Conservation (phyloP, 2,797 vertebrate species). For the Cetoscarus ocellatus region DNA sequence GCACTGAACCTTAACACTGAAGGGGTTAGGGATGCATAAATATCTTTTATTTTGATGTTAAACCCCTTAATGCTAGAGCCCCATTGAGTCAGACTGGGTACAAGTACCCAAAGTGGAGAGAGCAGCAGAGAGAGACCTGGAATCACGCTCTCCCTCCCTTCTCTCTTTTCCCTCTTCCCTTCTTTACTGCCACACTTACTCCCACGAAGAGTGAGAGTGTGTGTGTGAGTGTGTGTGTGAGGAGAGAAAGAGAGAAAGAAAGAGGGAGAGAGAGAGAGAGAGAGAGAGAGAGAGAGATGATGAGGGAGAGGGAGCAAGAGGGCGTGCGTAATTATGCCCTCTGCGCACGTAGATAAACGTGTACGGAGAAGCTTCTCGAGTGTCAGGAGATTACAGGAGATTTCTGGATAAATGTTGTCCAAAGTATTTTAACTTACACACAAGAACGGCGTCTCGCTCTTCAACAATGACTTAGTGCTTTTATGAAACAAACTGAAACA, state of each 20-base stretch:
- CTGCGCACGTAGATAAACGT: conserved; percentile 41
- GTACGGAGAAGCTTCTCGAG: conserved; percentile 29
- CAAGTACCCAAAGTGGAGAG: conserved; percentile 82
- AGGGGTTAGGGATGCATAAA: conserved; percentile 75
- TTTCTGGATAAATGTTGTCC: background rate
- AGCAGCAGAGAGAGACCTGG: conserved; percentile 83
- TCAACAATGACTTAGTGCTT: background rate
- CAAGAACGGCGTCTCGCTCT: conserved; percentile 35
- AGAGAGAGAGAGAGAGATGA: conserved; percentile 41
- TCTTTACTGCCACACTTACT: conserved; percentile 85
- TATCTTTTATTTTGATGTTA: conserved; percentile 75
- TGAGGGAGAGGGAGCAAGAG: conserved; percentile 57
- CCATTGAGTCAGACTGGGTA: conserved; percentile 83
- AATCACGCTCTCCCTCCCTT: conserved; percentile 77
- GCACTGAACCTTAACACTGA: conserved; percentile 70
- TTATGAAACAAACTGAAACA: background rate
- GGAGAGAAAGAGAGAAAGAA: no score
- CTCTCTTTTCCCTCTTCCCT: conserved; percentile 75
- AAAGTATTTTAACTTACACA: conserved; percentile 26
- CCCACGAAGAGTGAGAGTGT: conserved; percentile 75
- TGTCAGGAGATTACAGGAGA: conserved; percentile 28
- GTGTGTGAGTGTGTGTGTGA: conserved; percentile 36
- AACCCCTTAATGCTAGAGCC: conserved; percentile 81
- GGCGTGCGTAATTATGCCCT: conserved; percentile 74
- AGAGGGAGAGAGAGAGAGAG: background rate